Evolutionary conservation across 2,113 vertebrate species (phyloP).

Genomic region (Brachypteracias leptosomus): DNA sequence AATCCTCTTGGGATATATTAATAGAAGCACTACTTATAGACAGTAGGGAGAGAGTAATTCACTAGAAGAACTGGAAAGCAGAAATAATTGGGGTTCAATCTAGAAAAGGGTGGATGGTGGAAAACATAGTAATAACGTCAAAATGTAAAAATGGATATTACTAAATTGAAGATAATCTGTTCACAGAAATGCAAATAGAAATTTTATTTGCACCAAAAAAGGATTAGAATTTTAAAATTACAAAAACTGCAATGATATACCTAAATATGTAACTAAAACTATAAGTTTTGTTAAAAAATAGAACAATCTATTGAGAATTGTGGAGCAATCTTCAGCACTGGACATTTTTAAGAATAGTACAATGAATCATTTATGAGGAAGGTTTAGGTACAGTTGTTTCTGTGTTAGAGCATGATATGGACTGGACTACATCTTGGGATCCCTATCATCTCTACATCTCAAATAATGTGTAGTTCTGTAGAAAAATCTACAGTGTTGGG

Average conservation of each 20-base stretch:
- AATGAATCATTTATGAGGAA: not conserved
- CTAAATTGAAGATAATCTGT: not conserved
- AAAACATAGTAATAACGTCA: not conserved
- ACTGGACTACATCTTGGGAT: not conserved
- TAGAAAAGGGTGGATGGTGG: not conserved
- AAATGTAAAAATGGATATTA: not conserved
- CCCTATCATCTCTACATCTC: not conserved
- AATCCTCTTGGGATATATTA: not conserved
- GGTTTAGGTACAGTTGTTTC: not conserved
- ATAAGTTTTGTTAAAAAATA: not conserved
- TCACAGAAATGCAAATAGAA: not conserved
- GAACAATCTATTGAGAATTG: not conserved
- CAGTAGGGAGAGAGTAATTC: not conserved
- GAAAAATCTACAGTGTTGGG: not conserved
- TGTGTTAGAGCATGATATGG: not conserved
- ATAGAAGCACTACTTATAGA: not conserved
- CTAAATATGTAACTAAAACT: not conserved
- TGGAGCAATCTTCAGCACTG: not conserved
- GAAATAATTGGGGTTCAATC: not conserved
- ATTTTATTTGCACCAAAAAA: not conserved
- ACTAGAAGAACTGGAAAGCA: not conserved
- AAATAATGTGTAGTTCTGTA: not conserved
- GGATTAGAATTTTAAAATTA: not conserved
- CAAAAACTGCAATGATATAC: not conserved
- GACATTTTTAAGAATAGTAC: not conserved